A percentile compares a stretch with the other conserved stretches of the same genome.
These are phyloP conservation scores for Momotus momota DNA, from an alignment of 2,797 vertebrate species.

Conservation along the genomic window DNA sequence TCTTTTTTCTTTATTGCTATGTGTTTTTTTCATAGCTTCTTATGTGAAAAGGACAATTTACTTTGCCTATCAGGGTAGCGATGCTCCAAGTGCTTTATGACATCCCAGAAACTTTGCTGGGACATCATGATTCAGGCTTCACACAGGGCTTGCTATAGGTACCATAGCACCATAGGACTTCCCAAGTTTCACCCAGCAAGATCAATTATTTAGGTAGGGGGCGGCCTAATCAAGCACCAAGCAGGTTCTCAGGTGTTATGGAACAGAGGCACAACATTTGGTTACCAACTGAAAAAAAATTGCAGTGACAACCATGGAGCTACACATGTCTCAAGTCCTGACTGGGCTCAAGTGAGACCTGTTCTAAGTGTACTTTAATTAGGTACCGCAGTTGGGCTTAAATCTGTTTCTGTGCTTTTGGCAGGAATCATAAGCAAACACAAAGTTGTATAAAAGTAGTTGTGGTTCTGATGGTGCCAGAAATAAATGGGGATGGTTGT, in stretches of 20 bases:
- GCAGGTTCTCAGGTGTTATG: background rate
- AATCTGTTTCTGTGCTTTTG: background rate
- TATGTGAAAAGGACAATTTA: background rate
- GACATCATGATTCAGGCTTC: background rate
- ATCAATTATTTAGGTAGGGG: background rate
- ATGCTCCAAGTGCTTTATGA: background rate
- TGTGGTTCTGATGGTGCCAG: background rate
- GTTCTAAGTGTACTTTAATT: background rate
- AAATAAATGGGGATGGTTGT: background rate
- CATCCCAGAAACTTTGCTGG: background rate
- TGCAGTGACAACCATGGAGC: background rate
- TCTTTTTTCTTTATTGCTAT: background rate
- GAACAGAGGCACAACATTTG: background rate
- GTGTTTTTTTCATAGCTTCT: background rate
- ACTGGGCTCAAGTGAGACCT: background rate
- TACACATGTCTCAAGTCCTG: background rate
- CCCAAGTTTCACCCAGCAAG: background rate
- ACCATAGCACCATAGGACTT: background rate
- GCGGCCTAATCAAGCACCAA: background rate
- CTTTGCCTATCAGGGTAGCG: background rate
- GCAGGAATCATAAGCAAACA: background rate
- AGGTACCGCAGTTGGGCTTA: background rate
- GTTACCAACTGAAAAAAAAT: background rate
- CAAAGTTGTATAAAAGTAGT: background rate
- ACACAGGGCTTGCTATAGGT: background rate